Percentiles rank a stretch among this genome's conserved stretches.
Evolutionary conservation across 2,888 invertebrate genomes (phyloP).

Genomic region (Acronicta alni): DNA sequence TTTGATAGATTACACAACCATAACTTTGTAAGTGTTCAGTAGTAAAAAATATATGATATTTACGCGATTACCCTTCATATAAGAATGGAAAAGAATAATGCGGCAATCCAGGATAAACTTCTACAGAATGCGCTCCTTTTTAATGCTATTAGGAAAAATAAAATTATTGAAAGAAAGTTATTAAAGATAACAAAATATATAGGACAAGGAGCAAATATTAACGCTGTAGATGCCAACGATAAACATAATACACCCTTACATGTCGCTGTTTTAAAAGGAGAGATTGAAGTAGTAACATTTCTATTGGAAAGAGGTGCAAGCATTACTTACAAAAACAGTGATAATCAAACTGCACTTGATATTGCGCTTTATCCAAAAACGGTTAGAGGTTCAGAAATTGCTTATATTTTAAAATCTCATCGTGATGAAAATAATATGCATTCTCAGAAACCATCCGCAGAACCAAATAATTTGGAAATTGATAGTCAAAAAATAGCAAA

Average conservation of each 20-base stretch:
- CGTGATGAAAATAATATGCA: background rate
- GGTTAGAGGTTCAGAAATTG: background rate
- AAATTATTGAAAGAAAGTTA: conserved; percentile 22
- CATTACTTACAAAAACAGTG: conserved; percentile 28
- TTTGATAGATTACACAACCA: too few relatives aligned
- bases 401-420: background rate
- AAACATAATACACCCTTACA: conserved; percentile 48
- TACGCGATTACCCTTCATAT: too few relatives aligned
- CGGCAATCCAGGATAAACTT: conserved; percentile 15
- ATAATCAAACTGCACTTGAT: conserved; percentile 43
- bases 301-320: conserved; percentile 43
- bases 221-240: conserved; percentile 49
- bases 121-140: conserved; percentile 39
- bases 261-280: conserved; percentile 44
- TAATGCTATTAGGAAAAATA: conserved; percentile 40
- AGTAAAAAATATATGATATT: too few relatives aligned
- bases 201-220: conserved; percentile 50
- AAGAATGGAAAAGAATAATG: background rate
- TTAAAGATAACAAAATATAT: conserved; percentile 32
- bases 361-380: conserved; percentile 27
- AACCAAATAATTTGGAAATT: background rate
- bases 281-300: conserved; percentile 35
- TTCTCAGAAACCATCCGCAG: background rate
- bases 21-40: too few relatives aligned
- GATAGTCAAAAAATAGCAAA: background rate